Conservation (phyloP, 2,888 invertebrate species). For the Dynastes maya region DNA sequence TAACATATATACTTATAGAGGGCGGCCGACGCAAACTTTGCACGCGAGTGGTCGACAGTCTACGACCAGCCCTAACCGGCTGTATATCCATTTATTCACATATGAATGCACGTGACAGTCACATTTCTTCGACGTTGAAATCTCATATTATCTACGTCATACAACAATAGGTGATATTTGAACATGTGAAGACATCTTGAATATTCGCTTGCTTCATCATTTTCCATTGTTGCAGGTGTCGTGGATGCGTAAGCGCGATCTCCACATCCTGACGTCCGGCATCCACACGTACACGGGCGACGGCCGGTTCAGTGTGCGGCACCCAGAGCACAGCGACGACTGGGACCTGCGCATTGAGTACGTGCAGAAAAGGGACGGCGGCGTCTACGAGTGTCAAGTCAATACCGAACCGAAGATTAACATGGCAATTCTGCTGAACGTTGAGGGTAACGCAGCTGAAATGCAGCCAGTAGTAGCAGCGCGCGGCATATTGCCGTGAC, state of each 20-base stretch:
- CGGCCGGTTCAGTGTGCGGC: conserved; percentile 87
- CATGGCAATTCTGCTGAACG: conserved; percentile 84
- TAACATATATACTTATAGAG: no score
- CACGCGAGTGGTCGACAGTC: no score
- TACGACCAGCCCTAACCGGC: no score
- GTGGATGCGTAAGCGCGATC: conserved; percentile 86
- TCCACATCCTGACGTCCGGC: conserved; percentile 89
- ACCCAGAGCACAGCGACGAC: conserved; percentile 88
- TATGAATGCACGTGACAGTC: no score
- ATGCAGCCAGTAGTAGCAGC: conserved; percentile 21
- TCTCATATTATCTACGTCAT: no score
- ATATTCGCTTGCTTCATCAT: not conserved
- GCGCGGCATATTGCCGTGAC: conserved; percentile 29
- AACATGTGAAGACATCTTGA: no score
- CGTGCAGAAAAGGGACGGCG: conserved; percentile 88
- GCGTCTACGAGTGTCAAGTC: conserved; percentile 91
- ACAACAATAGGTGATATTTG: no score
- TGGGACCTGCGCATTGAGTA: conserved; percentile 90
- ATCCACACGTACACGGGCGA: conserved; percentile 92
- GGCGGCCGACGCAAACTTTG: no score
- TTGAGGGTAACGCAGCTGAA: conserved; percentile 78
- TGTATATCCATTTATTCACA: no score
- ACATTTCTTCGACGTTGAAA: no score
- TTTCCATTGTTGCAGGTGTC: conserved; percentile 77
- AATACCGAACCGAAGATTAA: conserved; percentile 93